phyloP scores from a whole-genome alignment of 2,797 vertebrate species.

The Fratercula arctica region DNA sequence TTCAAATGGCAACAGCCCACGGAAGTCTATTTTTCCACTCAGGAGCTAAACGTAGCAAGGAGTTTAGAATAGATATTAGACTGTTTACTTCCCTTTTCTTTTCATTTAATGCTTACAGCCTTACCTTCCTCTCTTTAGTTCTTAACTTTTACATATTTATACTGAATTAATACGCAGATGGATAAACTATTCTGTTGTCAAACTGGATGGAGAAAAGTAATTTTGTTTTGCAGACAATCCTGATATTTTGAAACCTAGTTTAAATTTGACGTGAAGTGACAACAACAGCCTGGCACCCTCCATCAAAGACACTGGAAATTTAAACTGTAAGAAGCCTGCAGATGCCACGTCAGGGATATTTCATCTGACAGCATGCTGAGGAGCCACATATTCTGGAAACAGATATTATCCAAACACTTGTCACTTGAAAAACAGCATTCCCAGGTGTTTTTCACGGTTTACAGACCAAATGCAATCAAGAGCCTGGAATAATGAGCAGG shows the following conservation, averaged over 20 bases:
- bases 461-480: neutral
- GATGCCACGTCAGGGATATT: neutral
- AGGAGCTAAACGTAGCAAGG: neutral
- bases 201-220: neutral
- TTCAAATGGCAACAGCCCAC: neutral
- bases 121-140: neutral
- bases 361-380: neutral
- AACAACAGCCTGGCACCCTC: neutral
- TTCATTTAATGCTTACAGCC: neutral
- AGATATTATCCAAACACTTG: neutral
- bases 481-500: neutral
- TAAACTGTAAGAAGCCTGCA: neutral
- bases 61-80: neutral
- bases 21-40: neutral
- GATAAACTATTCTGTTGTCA: neutral
- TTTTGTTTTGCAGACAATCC: neutral
- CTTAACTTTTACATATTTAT: neutral
- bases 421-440: neutral
- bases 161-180: neutral
- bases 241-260: neutral
- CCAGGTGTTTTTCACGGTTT: neutral
- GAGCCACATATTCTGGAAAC: neutral
- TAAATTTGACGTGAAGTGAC: neutral
- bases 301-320: neutral
- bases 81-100: neutral